These are phyloP conservation scores for Cotesia glomerata DNA, from an alignment of 1,140 invertebrate genomes.

Conservation along the genomic window DNA sequence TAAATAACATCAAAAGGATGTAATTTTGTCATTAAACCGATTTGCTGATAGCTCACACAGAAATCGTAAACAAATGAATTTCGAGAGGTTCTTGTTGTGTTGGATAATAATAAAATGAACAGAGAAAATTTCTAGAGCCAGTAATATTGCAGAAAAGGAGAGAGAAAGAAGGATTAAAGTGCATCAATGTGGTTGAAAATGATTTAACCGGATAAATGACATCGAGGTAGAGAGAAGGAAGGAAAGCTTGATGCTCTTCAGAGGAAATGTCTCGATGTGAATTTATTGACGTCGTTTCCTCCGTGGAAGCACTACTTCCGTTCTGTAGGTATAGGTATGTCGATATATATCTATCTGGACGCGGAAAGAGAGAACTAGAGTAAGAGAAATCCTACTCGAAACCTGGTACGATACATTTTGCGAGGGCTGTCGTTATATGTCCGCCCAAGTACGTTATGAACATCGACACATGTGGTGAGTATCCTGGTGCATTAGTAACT, in stretches of 20 bases:
- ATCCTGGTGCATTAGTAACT: too few relatives aligned
- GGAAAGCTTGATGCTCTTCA: slow-evolving; percentile 5
- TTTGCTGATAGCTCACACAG: slow-evolving; percentile 1
- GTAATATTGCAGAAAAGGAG: not conserved
- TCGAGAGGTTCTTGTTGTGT: not conserved
- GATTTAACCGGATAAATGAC: slow-evolving; percentile 29
- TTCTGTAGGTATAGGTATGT: slow-evolving; percentile 22
- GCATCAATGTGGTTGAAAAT: slow-evolving; percentile 19
- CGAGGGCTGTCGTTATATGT: not conserved
- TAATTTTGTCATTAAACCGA: slow-evolving; percentile 27
- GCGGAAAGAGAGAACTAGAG: too few relatives aligned
- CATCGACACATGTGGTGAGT: not conserved
- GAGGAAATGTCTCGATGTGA: slow-evolving; percentile 27
- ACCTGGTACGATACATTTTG: too few relatives aligned
- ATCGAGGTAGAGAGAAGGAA: not conserved
- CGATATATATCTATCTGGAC: not conserved
- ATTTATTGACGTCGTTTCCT: slow-evolving; percentile 31
- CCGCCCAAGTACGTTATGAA: slow-evolving; percentile 16
- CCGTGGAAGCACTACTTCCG: slow-evolving; percentile 23
- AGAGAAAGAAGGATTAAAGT: not conserved
- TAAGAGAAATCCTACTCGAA: not conserved
- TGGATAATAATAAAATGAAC: not conserved
- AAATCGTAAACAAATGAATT: too few relatives aligned
- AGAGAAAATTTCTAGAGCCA: not conserved
- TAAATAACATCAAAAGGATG: slow-evolving; percentile 25